Conservation (phyloP, 2,113 vertebrate species). For the Pampusana beccarii region DNA sequence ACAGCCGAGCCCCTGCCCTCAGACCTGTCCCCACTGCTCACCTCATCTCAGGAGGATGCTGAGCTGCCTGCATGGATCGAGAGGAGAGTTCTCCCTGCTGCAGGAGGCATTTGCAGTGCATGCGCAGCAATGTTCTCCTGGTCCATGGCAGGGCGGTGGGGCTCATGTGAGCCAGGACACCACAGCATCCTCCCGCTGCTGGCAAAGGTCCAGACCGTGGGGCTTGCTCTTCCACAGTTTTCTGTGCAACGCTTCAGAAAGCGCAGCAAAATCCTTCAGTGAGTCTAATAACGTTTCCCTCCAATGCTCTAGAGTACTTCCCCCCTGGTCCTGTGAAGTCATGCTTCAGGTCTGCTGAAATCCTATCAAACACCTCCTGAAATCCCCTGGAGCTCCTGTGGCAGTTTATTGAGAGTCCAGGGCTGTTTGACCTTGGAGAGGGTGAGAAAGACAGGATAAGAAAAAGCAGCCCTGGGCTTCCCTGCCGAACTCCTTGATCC, state of each 20-base stretch:
- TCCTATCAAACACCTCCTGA: conserved; percentile 46
- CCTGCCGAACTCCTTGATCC: neutral
- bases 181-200: neutral
- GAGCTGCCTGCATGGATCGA: accelerated
- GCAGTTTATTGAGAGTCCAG: conserved; percentile 15
- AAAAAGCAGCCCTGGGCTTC: neutral
- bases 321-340: neutral
- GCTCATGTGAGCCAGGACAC: neutral
- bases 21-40: neutral
- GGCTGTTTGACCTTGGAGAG: conserved; percentile 19
- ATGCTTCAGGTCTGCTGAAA: conserved; percentile 39
- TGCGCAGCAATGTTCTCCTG: neutral
- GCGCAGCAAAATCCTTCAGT: conserved; percentile 39
- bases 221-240: neutral
- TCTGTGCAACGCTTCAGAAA: conserved; percentile 29
- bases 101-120: neutral
- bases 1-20: neutral
- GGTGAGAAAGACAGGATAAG: neutral
- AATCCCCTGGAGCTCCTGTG: neutral
- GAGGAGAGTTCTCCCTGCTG: neutral
- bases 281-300: conserved; percentile 29
- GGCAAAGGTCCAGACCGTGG: neutral
- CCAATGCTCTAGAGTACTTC: conserved; percentile 12
- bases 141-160: neutral
- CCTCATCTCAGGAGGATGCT: neutral